Percentiles rank a stretch among this genome's conserved stretches.
Evolutionary conservation across 92 coral and sea anemone genomes (phyloP).

Genomic region (Muricea muricata): DNA sequence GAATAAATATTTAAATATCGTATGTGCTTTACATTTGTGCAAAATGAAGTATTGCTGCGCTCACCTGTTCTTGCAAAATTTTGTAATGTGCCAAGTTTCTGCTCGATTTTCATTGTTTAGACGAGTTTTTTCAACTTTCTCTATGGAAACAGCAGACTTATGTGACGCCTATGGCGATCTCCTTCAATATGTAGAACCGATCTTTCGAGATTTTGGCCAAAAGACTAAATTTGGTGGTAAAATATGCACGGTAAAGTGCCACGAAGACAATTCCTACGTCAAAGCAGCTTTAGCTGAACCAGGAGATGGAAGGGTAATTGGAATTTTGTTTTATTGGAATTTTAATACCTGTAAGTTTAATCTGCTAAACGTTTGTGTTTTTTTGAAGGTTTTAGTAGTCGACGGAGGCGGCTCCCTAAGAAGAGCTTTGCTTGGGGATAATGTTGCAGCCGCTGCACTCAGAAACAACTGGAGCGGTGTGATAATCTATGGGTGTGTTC

Average conservation of each 20-base stretch:
- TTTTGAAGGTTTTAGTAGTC: conserved; percentile 85
- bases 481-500: conserved; percentile 83
- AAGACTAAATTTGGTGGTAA: conserved; percentile 81
- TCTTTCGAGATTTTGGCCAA: conserved; percentile 83
- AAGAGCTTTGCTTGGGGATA: conserved; percentile 91
- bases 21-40: neutral
- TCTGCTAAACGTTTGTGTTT: neutral
- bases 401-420: conserved; percentile 99
- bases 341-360: neutral
- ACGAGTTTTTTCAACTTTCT: conserved; percentile 43
- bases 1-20: neutral
- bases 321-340: neutral
- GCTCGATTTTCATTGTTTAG: neutral
- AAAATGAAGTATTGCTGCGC: neutral
- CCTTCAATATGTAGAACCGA: conserved; percentile 87
- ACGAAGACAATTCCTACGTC: conserved; percentile 90
- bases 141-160: conserved; percentile 83
- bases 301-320: conserved; percentile 80
- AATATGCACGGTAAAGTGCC: conserved; percentile 91
- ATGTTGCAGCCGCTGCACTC: conserved; percentile 77
- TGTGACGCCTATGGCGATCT: conserved; percentile 90
- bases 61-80: neutral
- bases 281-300: conserved; percentile 82
- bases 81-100: no score
- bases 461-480: conserved; percentile 95